A percentile compares a stretch with the other conserved stretches of the same genome.
Evolutionary conservation across 2,888 invertebrate genomes (phyloP).

Genomic region (Operophtera brumata): DNA sequence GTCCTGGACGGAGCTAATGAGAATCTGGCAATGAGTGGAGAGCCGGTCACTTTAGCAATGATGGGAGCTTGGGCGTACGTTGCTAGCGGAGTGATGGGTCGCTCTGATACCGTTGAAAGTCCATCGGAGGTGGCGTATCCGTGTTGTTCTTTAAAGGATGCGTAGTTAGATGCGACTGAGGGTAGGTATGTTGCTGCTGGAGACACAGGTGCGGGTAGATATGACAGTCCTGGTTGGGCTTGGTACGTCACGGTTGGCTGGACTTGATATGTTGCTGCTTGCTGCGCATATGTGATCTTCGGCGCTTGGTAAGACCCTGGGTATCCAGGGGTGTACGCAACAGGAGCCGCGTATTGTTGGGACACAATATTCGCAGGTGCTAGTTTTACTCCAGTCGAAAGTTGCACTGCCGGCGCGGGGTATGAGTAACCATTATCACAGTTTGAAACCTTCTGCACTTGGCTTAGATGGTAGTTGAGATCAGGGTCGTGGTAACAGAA

Average conservation of each 20-base stretch:
- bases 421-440: conserved; percentile 78
- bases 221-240: conserved; percentile 39
- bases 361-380: conserved; percentile 39
- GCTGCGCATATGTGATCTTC: conserved; percentile 53
- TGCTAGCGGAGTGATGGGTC: conserved; percentile 64
- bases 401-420: conserved; percentile 76
- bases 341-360: conserved; percentile 34
- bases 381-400: conserved; percentile 61
- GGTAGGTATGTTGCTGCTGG: conserved; percentile 46
- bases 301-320: conserved; percentile 56
- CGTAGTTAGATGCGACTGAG: conserved; percentile 44
- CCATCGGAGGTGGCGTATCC: conserved; percentile 80
- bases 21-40: conserved; percentile 68
- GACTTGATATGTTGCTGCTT: conserved; percentile 10
- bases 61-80: conserved; percentile 79
- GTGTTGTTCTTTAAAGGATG: conserved; percentile 60
- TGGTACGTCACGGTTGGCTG: conserved; percentile 50
- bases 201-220: conserved; percentile 27
- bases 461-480: conserved; percentile 69
- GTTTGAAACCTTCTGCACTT: conserved; percentile 60
- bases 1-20: conserved; percentile 59
- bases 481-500: conserved; percentile 73
- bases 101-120: conserved; percentile 60
- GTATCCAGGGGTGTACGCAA: conserved; percentile 35
- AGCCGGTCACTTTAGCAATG: conserved; percentile 71